Base-by-base conservation (phyloP, 2,113 vertebrate genomes). In the Embiotoca jacksoni region DNA sequence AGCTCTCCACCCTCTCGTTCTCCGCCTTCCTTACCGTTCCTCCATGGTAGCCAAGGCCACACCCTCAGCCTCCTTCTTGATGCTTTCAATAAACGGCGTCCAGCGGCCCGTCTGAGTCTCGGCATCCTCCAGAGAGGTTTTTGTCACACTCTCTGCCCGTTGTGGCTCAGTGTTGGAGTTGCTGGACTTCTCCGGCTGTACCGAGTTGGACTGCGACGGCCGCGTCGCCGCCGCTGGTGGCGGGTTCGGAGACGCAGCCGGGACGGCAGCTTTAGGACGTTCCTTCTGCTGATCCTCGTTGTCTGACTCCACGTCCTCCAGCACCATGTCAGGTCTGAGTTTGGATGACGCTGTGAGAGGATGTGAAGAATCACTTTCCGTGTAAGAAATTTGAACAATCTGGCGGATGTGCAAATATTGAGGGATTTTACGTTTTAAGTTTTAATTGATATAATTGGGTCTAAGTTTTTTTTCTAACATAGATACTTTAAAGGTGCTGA, bases 41-140 rank as follows among this genome's bases (percentile, higher is more conserved):
- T 95, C 95, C 87, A 94, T 91, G n/a, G 83, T 87, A 11, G 89
- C 92, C 53, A 93, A 35, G 54, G 91, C 92, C 1, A 85, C 81
- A 14, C 82, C 90, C 63, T 95, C 94, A 0, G 93, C 93, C 68
- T 95, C 92, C 81, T 49, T 92, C 78, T 86, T 93, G 75, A 94
- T 93, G 84, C 62, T 92, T 73, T 94, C 89, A 1, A 95, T 91
- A 46, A 95, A 92, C 0, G 93, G 93, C 0, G 93, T 95, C 94
- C 94, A 94, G 67, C 92, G 91, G 49, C 90, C 93, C 0, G 94
- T 94, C 75, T 95, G 94, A 3, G 93, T 95, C 87, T 94, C 94
- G 1, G 93, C 94, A 2, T 95, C 94, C 66, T 94, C 93, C 62
- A 79, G 87, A 65, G 64, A 70, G 1, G 13, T 55, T 60, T 80